Conservation (phyloP, 2,888 invertebrate genomes). For the Tineola bisselliella region DNA sequence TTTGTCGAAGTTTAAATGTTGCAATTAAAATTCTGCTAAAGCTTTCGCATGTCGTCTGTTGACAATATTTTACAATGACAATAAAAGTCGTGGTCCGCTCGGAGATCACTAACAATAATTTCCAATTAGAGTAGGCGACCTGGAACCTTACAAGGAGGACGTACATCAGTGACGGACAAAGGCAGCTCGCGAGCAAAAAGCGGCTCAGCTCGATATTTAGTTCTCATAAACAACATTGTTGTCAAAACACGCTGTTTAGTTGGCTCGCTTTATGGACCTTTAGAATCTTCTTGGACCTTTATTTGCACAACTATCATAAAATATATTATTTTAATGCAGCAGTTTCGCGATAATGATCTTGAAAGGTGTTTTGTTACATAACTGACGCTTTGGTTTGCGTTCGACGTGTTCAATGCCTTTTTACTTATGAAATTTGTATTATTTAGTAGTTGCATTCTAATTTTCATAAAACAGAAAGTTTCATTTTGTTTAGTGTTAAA, state of each 20-base stretch:
- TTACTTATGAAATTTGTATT: background rate
- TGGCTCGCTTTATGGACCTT: constrained; percentile 4
- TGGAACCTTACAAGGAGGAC: constrained; percentile 10
- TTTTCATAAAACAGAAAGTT: constrained; percentile 1
- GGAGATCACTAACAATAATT: constrained; percentile 37
- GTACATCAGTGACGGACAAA: constrained; percentile 20
- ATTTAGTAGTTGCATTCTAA: background rate
- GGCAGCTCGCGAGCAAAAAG: constrained; percentile 30
- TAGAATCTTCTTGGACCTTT: constrained; percentile 21
- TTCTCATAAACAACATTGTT: constrained; percentile 35
- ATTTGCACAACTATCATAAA: constrained; percentile 32
- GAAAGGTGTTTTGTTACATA: background rate
- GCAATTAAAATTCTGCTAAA: constrained; percentile 29
- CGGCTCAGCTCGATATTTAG: constrained; percentile 24
- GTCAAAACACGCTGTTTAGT: constrained; percentile 22
- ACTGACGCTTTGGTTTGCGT: background rate
- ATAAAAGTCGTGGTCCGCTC: constrained; percentile 21
- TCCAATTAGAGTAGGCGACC: constrained; percentile 43
- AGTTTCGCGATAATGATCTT: background rate
- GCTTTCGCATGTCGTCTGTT: constrained; percentile 21
- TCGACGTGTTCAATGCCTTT: background rate
- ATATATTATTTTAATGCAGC: constrained; percentile 15
- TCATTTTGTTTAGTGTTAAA: constrained; percentile 1
- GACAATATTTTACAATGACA: constrained; percentile 41
- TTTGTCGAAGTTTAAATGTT: constrained; percentile 19